Evolutionary conservation across 1,140 invertebrate species (phyloP), one percentile per base, ranked within the genome.

Genomic region (Medauroidea extradentata): DNA sequence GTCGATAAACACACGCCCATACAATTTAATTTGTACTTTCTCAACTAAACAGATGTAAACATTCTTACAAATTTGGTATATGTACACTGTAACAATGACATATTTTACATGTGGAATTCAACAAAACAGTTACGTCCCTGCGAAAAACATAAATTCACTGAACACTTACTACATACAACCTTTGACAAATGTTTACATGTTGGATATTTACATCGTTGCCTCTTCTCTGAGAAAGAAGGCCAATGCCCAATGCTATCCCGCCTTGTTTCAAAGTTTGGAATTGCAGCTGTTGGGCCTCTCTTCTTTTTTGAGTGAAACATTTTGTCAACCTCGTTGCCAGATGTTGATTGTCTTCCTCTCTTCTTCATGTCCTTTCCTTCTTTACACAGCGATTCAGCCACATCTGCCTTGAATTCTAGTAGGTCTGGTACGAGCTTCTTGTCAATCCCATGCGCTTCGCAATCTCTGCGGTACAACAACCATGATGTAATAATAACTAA

Each of bases 401-500:
- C 14, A 34, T 27, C 52, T 21, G 34, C 25, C 24, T 39, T 53
- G 52, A 53, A 53, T 19, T 53, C 52, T 14, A 53, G 38, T 41
- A 34, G 52, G 34, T 9, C 8, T n/a, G 38, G 24, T 39, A 21
- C 14, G 3, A 29, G n/a, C 24, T 53, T 53, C 18, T 7, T 34
- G 5, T 41, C 41, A 29, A 60, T 34, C 24, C 39, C 59, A 60
- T 29, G n/a, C 19, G 55, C 0, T 25, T 1, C 43, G 34, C 59
- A 34, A 19, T 61, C 34, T 41, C 29, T 18, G 16, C 59, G 34
- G 53, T 65, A 63, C 58, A 52, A 5, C 29, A 63, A 13, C 63
- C 62, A 63, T 29, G 60, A 59, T 25, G 52, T 59, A 18, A 19
- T 21, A 5, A 55, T 46, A 7, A 59, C 56, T 3, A 64, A 44